Evolutionary conservation across 2,888 invertebrate genomes (phyloP).

Genomic region (Heliconius ethilla): DNA sequence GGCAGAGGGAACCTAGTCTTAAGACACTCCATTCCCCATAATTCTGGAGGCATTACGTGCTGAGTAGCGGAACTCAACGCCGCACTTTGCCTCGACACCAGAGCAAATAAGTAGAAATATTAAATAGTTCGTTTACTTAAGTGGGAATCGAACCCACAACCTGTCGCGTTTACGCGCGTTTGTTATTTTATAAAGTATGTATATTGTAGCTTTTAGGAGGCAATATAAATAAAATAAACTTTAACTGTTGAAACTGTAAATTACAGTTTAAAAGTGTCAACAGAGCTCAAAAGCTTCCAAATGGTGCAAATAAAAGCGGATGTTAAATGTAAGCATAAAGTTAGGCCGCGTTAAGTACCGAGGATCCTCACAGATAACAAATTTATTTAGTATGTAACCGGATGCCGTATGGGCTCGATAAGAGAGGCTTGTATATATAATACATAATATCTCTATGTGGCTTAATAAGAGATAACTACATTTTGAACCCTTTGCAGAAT

Average conservation of each 20-base stretch:
- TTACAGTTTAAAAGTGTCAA: background rate
- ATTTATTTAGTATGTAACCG: conserved; percentile 9
- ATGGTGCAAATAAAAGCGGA: background rate
- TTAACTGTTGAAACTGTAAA: background rate
- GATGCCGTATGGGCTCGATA: background rate
- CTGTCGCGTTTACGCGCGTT: too few species aligned
- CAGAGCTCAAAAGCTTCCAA: background rate
- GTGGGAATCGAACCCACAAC: too few species aligned
- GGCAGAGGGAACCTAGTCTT: too few species aligned
- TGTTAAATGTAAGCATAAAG: conserved; percentile 3
- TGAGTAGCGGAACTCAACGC: too few species aligned
- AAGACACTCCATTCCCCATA: too few species aligned
- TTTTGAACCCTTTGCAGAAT: background rate
- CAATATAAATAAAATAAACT: background rate
- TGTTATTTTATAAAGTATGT: too few species aligned
- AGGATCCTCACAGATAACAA: background rate
- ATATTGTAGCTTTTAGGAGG: background rate
- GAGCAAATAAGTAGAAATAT: too few species aligned
- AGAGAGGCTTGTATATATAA: background rate
- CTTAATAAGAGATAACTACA: background rate
- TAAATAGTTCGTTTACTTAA: too few species aligned
- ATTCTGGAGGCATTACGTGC: too few species aligned
- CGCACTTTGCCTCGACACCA: too few species aligned
- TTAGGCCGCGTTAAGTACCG: background rate
- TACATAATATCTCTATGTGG: too few species aligned